Conservation (phyloP, 2,797 vertebrate genomes). For the Coluber constrictor region DNA sequence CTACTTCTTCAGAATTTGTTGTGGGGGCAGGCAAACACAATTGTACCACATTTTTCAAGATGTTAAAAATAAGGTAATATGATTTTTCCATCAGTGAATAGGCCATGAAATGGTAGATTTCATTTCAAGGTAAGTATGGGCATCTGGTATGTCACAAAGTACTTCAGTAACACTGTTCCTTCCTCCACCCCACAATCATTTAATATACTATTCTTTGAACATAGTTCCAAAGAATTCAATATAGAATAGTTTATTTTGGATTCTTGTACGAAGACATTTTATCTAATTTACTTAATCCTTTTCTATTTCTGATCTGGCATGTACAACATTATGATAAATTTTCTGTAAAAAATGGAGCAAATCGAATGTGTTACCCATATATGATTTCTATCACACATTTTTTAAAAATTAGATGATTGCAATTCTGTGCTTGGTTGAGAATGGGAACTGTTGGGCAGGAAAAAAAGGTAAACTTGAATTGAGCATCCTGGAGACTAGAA, state of each 20-base stretch:
- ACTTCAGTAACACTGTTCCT: neutral
- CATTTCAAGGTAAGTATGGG: neutral
- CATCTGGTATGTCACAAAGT: neutral
- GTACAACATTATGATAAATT: neutral
- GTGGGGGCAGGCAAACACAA: neutral
- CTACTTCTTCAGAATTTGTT: neutral
- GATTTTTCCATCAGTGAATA: neutral
- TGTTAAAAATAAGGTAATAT: neutral
- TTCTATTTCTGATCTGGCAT: neutral
- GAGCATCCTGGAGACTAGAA: neutral
- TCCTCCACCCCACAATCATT: neutral
- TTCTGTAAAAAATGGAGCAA: neutral
- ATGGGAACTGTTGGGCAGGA: neutral
- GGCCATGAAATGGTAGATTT: neutral
- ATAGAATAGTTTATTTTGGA: neutral
- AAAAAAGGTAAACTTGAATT: neutral
- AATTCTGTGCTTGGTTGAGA: neutral
- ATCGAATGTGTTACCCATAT: neutral
- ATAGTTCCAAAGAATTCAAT: neutral
- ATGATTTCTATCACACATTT: neutral
- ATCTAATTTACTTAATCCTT: neutral
- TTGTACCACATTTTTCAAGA: neutral
- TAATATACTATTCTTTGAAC: neutral
- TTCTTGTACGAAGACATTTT: neutral
- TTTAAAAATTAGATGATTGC: neutral